These are phyloP conservation scores for Prionace glauca DNA, from an alignment of 2,797 vertebrate genomes.

Conservation along the genomic window DNA sequence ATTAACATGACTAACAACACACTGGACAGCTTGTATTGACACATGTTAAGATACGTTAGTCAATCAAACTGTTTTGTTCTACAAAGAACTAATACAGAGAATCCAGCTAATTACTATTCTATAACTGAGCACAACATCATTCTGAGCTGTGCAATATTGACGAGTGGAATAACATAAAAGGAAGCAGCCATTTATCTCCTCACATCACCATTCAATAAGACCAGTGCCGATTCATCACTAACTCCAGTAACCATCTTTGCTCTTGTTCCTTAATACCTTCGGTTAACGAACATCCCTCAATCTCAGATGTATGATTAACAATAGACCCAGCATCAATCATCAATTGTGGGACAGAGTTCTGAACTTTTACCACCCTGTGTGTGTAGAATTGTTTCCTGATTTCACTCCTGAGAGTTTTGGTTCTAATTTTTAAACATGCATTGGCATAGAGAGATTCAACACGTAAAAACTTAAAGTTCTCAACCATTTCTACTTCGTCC, in stretches of 20 bases:
- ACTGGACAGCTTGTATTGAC: neutral
- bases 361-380: neutral
- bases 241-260: neutral
- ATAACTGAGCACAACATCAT: neutral
- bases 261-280: too few species aligned
- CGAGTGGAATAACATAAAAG: neutral
- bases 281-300: neutral
- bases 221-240: neutral
- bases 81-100: neutral
- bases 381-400: neutral
- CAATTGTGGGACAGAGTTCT: neutral
- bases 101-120: neutral
- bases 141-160: neutral
- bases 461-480: too few species aligned
- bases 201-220: neutral
- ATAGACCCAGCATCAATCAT: neutral
- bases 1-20: neutral
- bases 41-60: neutral
- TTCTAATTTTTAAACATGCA: neutral
- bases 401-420: neutral
- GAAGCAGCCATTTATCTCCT: neutral
- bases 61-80: neutral
- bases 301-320: neutral
- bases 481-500: too few species aligned
- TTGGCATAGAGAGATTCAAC: too few species aligned